Evolutionary conservation across 2,797 vertebrate genomes (phyloP).

Genomic region (Gymnothorax javanicus): DNA sequence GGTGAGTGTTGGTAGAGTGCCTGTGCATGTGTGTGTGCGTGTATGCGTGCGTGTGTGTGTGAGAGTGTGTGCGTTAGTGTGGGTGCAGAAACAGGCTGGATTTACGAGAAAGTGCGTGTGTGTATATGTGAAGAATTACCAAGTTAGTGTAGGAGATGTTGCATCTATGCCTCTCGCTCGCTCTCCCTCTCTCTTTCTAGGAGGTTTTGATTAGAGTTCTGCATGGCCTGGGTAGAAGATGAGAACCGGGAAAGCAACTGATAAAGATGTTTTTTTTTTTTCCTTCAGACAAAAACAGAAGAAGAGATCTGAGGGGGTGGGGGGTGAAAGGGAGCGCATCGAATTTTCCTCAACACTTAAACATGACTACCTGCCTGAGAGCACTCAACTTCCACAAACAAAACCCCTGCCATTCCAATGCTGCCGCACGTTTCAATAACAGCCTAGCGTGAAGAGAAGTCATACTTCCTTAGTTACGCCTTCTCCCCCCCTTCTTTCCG

Average conservation of each 20-base stretch:
- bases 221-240: conserved; percentile 76
- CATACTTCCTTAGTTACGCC: conserved; percentile 66
- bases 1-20: too few relatives aligned
- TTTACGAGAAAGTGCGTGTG: too few relatives aligned
- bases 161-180: too few relatives aligned
- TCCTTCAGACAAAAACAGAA: background rate
- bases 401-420: conserved; percentile 59
- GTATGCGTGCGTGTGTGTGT: too few relatives aligned
- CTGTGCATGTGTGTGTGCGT: too few relatives aligned
- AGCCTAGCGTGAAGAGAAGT: conserved; percentile 73
- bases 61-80: too few relatives aligned
- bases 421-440: conserved; percentile 73
- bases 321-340: background rate
- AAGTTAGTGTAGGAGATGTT: too few relatives aligned
- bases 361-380: conserved; percentile 60
- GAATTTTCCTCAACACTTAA: conserved; percentile 50
- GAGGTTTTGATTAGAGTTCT: conserved; percentile 81
- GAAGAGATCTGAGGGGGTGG: background rate
- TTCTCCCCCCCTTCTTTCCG: conserved; percentile 55
- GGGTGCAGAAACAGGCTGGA: too few relatives aligned
- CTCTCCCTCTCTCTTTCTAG: conserved; percentile 42
- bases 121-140: too few relatives aligned
- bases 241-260: conserved; percentile 71
- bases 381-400: conserved; percentile 70
- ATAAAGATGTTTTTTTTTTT: conserved; percentile 67